These are phyloP conservation scores for Ophiodon elongatus DNA, from an alignment of 2,113 vertebrate genomes.

Conservation along the genomic window DNA sequence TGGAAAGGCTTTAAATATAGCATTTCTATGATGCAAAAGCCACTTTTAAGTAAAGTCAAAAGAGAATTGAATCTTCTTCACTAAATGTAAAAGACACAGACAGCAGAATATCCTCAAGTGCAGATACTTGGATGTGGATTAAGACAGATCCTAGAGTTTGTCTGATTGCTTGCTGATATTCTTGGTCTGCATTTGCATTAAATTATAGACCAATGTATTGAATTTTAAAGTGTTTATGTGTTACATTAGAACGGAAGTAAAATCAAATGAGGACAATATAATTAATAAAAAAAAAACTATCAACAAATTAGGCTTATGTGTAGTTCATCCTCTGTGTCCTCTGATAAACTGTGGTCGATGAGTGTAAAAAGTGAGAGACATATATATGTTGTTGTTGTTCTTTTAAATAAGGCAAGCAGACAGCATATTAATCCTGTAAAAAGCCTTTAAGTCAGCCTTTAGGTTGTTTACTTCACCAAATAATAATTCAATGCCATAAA, in stretches of 20 bases:
- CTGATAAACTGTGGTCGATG: not conserved
- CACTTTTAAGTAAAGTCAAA: not conserved
- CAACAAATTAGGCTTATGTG: not conserved
- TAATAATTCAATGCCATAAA: not conserved
- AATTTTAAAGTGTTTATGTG: not conserved
- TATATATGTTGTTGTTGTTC: not conserved
- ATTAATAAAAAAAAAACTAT: not conserved
- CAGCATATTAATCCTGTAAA: conserved; percentile 39
- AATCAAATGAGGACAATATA: not conserved
- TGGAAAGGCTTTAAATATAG: conserved; percentile 3
- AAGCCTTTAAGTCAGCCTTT: conserved; percentile 14
- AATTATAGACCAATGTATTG: not conserved
- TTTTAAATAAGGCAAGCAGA: not conserved
- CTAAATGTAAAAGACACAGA: not conserved
- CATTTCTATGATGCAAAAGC: conserved; percentile 5
- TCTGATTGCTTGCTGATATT: not conserved
- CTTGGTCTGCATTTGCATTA: not conserved
- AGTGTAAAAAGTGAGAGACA: not conserved
- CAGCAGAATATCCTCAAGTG: conserved; percentile 28
- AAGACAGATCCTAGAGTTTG: conserved; percentile 17
- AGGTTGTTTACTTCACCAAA: conserved; percentile 34
- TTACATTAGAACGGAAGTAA: not conserved
- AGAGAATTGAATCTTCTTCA: not conserved
- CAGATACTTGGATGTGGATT: conserved; percentile 29
- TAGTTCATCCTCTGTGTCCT: not conserved